These are phyloP conservation scores for Arvicanthis niloticus DNA, from an alignment of 2,113 vertebrate genomes.

Conservation along the genomic window DNA sequence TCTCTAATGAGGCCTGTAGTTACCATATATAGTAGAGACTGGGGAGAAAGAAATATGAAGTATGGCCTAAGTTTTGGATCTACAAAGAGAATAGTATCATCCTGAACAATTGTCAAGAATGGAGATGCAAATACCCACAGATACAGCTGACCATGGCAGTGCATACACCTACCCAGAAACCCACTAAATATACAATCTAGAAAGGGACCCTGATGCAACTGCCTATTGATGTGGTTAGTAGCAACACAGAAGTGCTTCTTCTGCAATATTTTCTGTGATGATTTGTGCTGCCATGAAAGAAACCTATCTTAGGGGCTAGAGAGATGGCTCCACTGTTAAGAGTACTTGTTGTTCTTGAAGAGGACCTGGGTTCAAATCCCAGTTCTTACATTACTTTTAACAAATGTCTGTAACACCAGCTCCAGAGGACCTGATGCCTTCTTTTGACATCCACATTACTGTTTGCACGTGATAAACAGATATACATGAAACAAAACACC, in stretches of 20 bases:
- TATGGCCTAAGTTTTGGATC: neutral
- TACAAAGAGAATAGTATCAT: neutral
- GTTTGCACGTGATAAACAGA: neutral
- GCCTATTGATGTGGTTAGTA: neutral
- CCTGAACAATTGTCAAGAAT: conserved; percentile 27
- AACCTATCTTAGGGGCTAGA: neutral
- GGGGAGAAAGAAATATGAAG: neutral
- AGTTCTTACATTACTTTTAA: neutral
- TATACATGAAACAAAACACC: neutral
- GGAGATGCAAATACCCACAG: neutral
- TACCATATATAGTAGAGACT: neutral
- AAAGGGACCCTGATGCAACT: neutral
- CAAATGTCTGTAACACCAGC: neutral
- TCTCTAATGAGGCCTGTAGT: neutral
- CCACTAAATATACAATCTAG: neutral
- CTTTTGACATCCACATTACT: neutral
- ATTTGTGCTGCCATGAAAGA: neutral
- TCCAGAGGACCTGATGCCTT: neutral
- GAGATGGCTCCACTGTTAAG: neutral
- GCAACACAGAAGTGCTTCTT: neutral
- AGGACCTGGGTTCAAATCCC: neutral
- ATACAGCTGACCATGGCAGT: neutral
- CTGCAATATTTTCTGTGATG: neutral
- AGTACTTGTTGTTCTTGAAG: neutral
- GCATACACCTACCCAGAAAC: too few species aligned